These are phyloP conservation scores for Bruchidius siliquastri DNA, from an alignment of 2,888 invertebrate species.

Conservation along the genomic window DNA sequence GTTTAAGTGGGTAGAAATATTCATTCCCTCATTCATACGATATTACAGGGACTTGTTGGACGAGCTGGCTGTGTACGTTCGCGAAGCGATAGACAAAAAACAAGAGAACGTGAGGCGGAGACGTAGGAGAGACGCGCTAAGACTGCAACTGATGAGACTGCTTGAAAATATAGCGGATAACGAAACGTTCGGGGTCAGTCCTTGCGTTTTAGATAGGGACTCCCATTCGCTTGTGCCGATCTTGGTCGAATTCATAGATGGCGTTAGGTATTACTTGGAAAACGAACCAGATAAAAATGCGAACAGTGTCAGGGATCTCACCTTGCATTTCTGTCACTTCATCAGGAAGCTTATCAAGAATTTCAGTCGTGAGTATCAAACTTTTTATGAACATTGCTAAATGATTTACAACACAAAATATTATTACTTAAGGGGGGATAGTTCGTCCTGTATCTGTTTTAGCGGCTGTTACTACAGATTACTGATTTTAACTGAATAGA, in stretches of 20 bases:
- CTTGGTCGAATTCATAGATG: conserved; percentile 93
- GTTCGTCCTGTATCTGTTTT: too few species aligned
- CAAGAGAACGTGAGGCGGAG: conserved; percentile 94
- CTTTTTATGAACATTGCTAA: background rate
- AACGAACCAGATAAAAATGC: conserved; percentile 92
- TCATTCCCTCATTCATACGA: too few species aligned
- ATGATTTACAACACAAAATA: too few species aligned
- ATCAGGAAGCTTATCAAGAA: conserved; percentile 90
- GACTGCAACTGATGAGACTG: conserved; percentile 87
- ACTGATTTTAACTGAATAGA: too few species aligned
- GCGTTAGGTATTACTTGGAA: conserved; percentile 85
- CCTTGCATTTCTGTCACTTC: conserved; percentile 91
- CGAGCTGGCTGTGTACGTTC: conserved; percentile 83
- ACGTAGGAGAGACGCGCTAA: conserved; percentile 83
- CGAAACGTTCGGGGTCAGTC: conserved; percentile 81
- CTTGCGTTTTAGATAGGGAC: conserved; percentile 77
- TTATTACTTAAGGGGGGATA: too few species aligned
- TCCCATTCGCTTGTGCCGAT: conserved; percentile 72
- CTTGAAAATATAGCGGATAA: conserved; percentile 89
- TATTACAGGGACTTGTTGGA: conserved; percentile 85
- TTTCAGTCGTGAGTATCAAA: conserved; percentile 72
- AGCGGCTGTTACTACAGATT: too few species aligned
- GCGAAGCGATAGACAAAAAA: conserved; percentile 95
- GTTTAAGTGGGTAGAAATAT: too few species aligned
- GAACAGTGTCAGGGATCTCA: conserved; percentile 80